Evolutionary conservation across 2,113 vertebrate species (phyloP).

Genomic region (Ursus arctos): DNA sequence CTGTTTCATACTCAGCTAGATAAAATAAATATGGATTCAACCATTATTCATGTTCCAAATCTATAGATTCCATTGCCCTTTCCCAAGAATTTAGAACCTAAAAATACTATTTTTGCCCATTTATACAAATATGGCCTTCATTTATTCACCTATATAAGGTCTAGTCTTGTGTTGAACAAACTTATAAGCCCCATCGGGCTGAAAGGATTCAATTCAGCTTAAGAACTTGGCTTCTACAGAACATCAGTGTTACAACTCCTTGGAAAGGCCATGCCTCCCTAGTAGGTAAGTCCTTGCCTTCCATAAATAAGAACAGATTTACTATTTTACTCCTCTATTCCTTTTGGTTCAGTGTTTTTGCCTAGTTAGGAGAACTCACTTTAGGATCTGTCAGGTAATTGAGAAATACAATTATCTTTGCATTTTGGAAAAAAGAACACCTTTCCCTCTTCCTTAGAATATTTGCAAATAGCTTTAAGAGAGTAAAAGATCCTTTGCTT

Average conservation of each 20-base stretch:
- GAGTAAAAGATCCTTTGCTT: neutral
- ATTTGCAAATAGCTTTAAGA: neutral
- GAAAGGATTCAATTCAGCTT: neutral
- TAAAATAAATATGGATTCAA: neutral
- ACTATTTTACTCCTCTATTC: neutral
- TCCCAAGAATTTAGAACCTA: neutral
- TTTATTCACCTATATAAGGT: neutral
- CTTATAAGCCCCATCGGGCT: neutral
- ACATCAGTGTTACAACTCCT: neutral
- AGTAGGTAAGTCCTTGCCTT: neutral
- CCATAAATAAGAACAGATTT: slow-evolving; percentile 6
- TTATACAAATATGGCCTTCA: neutral
- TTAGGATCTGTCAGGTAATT: neutral
- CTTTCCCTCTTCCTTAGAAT: neutral
- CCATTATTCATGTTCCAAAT: neutral
- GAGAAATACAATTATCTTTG: neutral
- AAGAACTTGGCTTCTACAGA: neutral
- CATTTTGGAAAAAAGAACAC: neutral
- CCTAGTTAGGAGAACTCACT: neutral
- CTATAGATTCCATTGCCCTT: neutral
- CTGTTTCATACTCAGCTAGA: neutral
- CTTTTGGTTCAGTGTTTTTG: neutral
- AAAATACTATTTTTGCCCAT: neutral
- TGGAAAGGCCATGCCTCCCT: neutral
- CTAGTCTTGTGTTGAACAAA: neutral